Percentiles rank a stretch among this genome's conserved stretches.
phyloP scores from a whole-genome alignment of 2,888 invertebrate genomes.

The Sialis lutaria region DNA sequence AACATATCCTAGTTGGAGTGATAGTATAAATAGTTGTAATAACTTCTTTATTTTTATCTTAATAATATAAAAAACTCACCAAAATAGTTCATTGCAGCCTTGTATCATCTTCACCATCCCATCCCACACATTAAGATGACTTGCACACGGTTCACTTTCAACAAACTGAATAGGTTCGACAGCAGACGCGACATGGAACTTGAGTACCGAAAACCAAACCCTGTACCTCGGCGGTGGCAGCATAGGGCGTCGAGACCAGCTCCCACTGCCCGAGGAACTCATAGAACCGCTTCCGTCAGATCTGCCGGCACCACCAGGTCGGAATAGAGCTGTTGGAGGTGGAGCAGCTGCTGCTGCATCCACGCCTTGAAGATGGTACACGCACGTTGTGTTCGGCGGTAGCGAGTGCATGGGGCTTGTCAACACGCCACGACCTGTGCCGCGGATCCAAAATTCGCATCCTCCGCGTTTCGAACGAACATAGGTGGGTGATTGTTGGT shows the following conservation, averaged over 20 bases:
- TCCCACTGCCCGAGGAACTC: constrained; percentile 8
- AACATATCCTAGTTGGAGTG: too few relatives aligned
- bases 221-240: constrained; percentile 50
- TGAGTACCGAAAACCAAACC: constrained; percentile 73
- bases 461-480: constrained; percentile 65
- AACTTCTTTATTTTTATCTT: too few relatives aligned
- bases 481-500: constrained; percentile 65
- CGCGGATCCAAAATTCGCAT: constrained; percentile 75
- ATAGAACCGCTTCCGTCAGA: constrained; percentile 16
- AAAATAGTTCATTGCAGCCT: constrained; percentile 59
- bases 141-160: constrained; percentile 61
- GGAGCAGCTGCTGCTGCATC: constrained; percentile 32
- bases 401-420: constrained; percentile 74
- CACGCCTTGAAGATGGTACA: constrained; percentile 63
- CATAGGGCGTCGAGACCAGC: constrained; percentile 29
- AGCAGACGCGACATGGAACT: constrained; percentile 60
- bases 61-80: constrained; percentile 32
- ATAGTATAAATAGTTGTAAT: too few relatives aligned
- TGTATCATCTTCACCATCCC: constrained; percentile 61
- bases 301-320: constrained; percentile 24
- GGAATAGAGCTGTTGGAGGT: constrained; percentile 37
- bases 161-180: constrained; percentile 40
- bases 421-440: constrained; percentile 59
- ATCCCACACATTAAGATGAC: constrained; percentile 76
- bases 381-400: constrained; percentile 75